Evolutionary conservation across 1,140 invertebrate genomes (phyloP).

Genomic region (Leptoteleia sp.): DNA sequence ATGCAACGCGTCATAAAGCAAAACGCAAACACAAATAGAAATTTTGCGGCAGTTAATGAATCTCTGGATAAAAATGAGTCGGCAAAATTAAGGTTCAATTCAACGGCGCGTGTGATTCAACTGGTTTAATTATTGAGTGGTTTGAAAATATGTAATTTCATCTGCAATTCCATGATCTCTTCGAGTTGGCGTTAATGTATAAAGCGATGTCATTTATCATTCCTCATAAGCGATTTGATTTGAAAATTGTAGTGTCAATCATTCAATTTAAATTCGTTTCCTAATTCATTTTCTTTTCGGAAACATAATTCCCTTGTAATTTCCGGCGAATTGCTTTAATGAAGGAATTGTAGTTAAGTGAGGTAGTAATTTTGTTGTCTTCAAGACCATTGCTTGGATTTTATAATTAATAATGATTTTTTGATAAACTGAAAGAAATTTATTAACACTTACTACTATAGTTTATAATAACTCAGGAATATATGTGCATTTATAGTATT

Average conservation of each 20-base stretch:
- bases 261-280: slow-evolving; percentile 14
- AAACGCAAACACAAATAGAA: too few species aligned
- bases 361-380: not conserved
- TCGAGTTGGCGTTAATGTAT: slow-evolving; percentile 7
- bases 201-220: not conserved
- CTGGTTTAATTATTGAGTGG: not conserved
- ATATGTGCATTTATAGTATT: too few species aligned
- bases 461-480: too few species aligned
- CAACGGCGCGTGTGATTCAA: too few species aligned
- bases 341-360: too few species aligned
- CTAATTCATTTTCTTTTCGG: slow-evolving; percentile 12
- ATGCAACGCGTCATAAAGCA: too few species aligned
- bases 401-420: not conserved
- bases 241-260: slow-evolving; percentile 26
- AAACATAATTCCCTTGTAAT: not conserved
- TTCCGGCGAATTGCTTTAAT: not conserved
- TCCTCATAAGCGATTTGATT: slow-evolving; percentile 7
- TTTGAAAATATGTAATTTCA: not conserved
- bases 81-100: too few species aligned
- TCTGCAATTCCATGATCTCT: slow-evolving; percentile 2
- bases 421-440: too few species aligned
- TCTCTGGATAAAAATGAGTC: too few species aligned
- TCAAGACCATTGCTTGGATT: not conserved
- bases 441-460: too few species aligned
- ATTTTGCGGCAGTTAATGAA: too few species aligned